Evolutionary conservation across 2,113 vertebrate genomes (phyloP).

Genomic region (Pelecanoides urinatrix): DNA sequence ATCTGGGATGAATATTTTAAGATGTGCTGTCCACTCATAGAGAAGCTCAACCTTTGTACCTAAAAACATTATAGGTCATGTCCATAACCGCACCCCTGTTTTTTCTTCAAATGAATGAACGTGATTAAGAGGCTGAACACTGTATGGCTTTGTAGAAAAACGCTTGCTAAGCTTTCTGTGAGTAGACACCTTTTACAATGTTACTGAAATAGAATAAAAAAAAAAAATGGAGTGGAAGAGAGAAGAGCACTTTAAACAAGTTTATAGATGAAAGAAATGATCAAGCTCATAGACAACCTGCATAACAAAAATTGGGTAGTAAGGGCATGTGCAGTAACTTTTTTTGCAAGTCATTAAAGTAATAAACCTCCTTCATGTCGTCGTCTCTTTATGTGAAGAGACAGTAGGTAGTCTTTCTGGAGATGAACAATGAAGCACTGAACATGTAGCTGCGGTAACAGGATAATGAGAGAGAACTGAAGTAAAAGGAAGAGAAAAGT

Average conservation of each 20-base stretch:
- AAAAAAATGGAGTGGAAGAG: neutral
- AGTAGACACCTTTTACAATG: neutral
- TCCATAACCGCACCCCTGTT: neutral
- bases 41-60: neutral
- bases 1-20: neutral
- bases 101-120: neutral
- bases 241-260: neutral
- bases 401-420: neutral
- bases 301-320: neutral
- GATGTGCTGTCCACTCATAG: rapidly evolving
- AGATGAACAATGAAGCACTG: neutral
- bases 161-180: neutral
- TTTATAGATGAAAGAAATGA: neutral
- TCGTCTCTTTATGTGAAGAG: neutral
- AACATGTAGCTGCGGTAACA: neutral
- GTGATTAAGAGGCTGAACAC: neutral
- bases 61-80: neutral
- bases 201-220: neutral
- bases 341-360: neutral
- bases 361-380: neutral
- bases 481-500: neutral
- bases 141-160: neutral
- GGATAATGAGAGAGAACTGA: neutral
- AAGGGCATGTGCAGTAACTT: neutral
- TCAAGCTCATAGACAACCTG: neutral